These are phyloP conservation scores for Acanthoscelides obtectus DNA, from an alignment of 2,888 invertebrate genomes.

Conservation along the genomic window DNA sequence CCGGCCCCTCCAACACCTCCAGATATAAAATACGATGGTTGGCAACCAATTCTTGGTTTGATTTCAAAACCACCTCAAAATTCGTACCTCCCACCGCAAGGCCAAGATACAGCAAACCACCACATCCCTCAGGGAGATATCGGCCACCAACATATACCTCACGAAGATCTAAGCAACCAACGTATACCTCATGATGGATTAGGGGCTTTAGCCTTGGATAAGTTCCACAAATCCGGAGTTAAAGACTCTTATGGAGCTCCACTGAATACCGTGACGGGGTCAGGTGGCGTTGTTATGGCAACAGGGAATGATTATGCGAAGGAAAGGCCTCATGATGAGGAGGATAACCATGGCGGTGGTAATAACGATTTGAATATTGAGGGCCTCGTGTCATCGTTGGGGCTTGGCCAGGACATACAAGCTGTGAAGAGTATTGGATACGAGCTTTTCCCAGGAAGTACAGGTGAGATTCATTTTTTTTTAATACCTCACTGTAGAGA, in stretches of 20 bases:
- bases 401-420: conserved; percentile 30
- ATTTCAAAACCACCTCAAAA: conserved; percentile 40
- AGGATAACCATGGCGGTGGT: neutral
- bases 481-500: no score
- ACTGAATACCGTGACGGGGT: conserved; percentile 44
- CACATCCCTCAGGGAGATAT: conserved; percentile 7
- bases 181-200: conserved; percentile 14
- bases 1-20: conserved; percentile 73
- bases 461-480: no score
- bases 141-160: conserved; percentile 30
- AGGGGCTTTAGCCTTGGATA: neutral
- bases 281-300: conserved; percentile 40
- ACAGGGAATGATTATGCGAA: conserved; percentile 38
- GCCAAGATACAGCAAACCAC: conserved; percentile 18
- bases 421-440: conserved; percentile 49
- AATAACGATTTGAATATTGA: neutral
- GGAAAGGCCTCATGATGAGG: neutral
- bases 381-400: neutral
- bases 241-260: conserved; percentile 56
- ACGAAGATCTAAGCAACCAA: conserved; percentile 15
- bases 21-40: conserved; percentile 75
- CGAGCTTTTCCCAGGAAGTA: conserved; percentile 38
- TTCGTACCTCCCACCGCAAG: conserved; percentile 36
- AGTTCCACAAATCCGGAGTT: conserved; percentile 27
- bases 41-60: conserved; percentile 79